A percentile compares a stretch with the other conserved stretches of the same genome.
Conservation (phyloP, 2,113 vertebrate genomes). For the Erinaceus europaeus region DNA sequence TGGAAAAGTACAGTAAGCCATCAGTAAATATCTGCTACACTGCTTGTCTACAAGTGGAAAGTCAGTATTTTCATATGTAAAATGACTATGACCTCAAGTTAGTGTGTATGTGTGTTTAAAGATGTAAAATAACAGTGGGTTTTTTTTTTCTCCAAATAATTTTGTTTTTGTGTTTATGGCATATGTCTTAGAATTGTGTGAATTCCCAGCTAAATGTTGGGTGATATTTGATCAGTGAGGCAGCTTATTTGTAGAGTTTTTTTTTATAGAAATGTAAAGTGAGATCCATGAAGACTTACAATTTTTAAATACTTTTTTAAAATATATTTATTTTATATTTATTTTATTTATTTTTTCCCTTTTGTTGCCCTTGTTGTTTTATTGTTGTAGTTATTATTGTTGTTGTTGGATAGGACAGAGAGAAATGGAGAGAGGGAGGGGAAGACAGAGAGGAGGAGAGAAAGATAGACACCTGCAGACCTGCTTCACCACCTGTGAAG, state of each 20-base stretch:
- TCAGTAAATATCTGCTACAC: neutral
- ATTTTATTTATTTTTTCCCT: no score
- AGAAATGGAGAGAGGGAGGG: no score
- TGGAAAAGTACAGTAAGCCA: no score
- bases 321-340: no score
- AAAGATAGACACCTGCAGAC: no score
- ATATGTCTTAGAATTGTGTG: neutral
- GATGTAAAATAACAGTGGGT: neutral
- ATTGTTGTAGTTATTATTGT: no score
- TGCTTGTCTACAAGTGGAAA: neutral
- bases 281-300: accelerated
- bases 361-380: no score
- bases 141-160: neutral
- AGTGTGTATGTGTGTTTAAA: neutral
- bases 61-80: neutral
- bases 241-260: no score
- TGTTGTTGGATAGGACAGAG: no score
- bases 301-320: no score
- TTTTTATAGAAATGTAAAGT: neutral
- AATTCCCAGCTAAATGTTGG: neutral
- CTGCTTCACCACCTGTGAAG: no score
- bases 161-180: neutral
- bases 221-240: neutral
- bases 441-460: no score
- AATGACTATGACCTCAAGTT: neutral